phyloP scores from a whole-genome alignment of 37 sponge, comb jelly and placozoan genomes.

The Beroe forskalii region DNA sequence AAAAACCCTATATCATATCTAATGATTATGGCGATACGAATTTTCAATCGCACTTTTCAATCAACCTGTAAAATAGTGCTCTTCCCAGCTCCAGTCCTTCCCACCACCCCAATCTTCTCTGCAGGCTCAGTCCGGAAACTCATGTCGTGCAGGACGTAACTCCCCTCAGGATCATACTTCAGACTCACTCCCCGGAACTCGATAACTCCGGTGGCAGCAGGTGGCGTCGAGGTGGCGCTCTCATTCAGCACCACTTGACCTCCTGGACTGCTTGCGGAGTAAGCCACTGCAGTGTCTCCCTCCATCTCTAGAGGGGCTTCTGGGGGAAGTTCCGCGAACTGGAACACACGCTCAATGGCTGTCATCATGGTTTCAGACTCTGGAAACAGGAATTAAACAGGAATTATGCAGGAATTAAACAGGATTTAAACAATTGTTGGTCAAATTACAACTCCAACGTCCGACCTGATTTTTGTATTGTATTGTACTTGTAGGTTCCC shows the following conservation, averaged over 20 bases:
- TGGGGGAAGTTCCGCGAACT: conserved; percentile 34
- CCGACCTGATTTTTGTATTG: too few relatives aligned
- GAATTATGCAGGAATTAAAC: too few relatives aligned
- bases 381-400: too few relatives aligned
- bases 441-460: too few relatives aligned
- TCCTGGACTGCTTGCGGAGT: neutral
- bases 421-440: too few relatives aligned
- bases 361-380: conserved; percentile 61
- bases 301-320: conserved; percentile 39
- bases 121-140: neutral
- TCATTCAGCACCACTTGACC: neutral
- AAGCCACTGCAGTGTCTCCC: neutral
- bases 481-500: too few relatives aligned
- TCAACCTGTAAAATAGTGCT: conserved; percentile 1
- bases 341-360: conserved; percentile 42
- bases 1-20: too few relatives aligned
- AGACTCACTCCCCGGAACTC: conserved; percentile 25
- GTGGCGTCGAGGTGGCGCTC: neutral
- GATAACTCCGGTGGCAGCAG: conserved; percentile 16
- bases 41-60: too few relatives aligned
- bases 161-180: conserved; percentile 33
- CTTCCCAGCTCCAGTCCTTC: conserved; percentile 66
- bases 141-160: conserved; percentile 8
- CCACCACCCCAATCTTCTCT: conserved; percentile 66
- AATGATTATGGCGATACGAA: too few relatives aligned